phyloP scores from a whole-genome alignment of 2,797 vertebrate genomes.

The Oceanodroma leucorhoa region DNA sequence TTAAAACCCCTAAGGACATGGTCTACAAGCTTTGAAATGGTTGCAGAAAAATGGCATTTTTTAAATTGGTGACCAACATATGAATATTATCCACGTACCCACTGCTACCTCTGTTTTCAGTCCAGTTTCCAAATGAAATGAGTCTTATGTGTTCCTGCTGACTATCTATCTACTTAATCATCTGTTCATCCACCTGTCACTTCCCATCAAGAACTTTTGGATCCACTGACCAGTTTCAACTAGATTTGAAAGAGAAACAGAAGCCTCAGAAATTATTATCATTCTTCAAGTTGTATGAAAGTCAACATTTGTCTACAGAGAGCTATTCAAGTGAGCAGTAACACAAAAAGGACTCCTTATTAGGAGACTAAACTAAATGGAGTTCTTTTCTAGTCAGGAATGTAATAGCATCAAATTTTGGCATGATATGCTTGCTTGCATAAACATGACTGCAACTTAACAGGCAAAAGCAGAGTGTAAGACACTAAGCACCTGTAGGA shows the following conservation, averaged over 20 bases:
- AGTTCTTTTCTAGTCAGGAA: background rate
- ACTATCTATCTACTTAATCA: constrained; percentile 18
- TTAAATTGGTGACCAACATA: background rate
- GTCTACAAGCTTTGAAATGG: background rate
- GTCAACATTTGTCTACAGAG: background rate
- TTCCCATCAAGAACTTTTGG: constrained; percentile 9
- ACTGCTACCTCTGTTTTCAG: background rate
- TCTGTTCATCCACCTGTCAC: constrained; percentile 28
- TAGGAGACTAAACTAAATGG: background rate
- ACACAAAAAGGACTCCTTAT: background rate
- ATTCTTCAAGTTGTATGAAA: background rate
- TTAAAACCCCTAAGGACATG: background rate
- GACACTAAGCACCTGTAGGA: background rate
- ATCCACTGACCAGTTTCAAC: background rate
- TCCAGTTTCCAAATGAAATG: constrained; percentile 21
- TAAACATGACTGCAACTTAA: background rate
- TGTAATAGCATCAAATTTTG: background rate
- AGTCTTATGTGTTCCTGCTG: background rate
- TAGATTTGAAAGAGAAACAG: background rate
- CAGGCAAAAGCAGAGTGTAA: background rate
- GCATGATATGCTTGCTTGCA: background rate
- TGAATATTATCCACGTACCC: background rate
- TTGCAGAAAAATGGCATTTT: background rate
- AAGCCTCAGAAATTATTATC: background rate
- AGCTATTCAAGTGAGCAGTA: background rate